Evolutionary conservation across 2,888 invertebrate genomes (phyloP), one percentile per base, ranked within the genome.

Genomic region (Phlogophora meticulosa): DNA sequence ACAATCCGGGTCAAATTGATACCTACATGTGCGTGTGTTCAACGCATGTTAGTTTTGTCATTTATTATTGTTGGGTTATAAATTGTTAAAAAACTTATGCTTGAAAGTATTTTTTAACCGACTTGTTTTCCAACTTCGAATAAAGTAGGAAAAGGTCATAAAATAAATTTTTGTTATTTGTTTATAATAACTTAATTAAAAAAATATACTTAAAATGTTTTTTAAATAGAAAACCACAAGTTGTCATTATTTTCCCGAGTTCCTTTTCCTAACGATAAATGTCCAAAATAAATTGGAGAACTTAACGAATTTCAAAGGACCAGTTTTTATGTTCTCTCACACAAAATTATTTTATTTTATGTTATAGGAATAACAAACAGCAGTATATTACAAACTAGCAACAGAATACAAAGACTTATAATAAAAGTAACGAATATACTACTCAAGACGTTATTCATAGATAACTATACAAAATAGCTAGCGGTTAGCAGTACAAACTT

Each of bases 1-100:
- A 87, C 85, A 81, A 91, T 88, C 81, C 91, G 86, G 93, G 92
- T 91, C 92, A 88, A 87, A 88, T 87, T 89, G 62, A 72, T 67
- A 71, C n/a, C n/a, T n/a, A n/a, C 61, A 67, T 66, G 70, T 76
- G 57, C 57, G 34, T 66, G 17, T 28, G 49, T 43, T 43, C 28
- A 46, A 53, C 57, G 43, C 40, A 22, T 78, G 64, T 64, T n/a
- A n/a, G 22, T 51, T 65, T 45, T 56, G 5, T 40, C 43, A 40
- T 48, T 43, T 24, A 32, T 53, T 49, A 11, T 45, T 51, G 4
- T 20, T 17, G 24, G n/a, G 10, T 45, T 38, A 15, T 20, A 13
- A 40, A 56, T 9, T 1, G 17, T 17, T 58, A 13, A 28, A 46
- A 48, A 13, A 10, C 7, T 7, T 28, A 2, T 28, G 28, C 28